phyloP scores from a whole-genome alignment of 1,140 invertebrate species.

The Achroia grisella region DNA sequence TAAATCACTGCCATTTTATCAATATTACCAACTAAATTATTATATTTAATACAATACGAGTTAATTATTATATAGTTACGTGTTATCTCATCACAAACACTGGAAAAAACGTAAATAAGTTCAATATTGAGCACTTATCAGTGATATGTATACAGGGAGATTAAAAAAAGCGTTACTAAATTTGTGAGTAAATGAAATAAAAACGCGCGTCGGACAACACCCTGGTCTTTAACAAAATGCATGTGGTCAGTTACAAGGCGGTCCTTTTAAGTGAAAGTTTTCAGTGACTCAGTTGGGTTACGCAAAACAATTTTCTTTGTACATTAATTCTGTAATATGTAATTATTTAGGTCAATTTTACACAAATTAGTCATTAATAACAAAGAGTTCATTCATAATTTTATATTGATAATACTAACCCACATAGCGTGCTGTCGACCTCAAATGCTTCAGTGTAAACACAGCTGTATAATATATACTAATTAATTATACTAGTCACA shows the following conservation, averaged over 20 bases:
- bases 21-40: no score
- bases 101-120: slow-evolving; percentile 2
- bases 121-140: slow-evolving; percentile 4
- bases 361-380: slow-evolving; percentile 33
- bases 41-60: no score
- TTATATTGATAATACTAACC: slow-evolving; percentile 1
- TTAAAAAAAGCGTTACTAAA: slow-evolving; percentile 2
- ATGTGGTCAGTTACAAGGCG: slow-evolving; percentile 1
- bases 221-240: slow-evolving; percentile 7
- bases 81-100: neutral
- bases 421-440: neutral
- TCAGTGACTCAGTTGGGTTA: slow-evolving; percentile 29
- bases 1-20: no score
- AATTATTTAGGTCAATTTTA: slow-evolving; percentile 18
- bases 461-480: slow-evolving; percentile 4
- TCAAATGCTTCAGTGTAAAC: slow-evolving; percentile 1
- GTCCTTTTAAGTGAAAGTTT: slow-evolving; percentile 43
- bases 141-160: slow-evolving; percentile 11
- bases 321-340: neutral
- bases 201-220: neutral
- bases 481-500: no score
- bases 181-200: neutral
- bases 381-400: slow-evolving; percentile 9
- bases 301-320: slow-evolving; percentile 15
- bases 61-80: neutral